Evolutionary conservation across 2,888 invertebrate species (phyloP).

Genomic region (Rhabditoides inermis): DNA sequence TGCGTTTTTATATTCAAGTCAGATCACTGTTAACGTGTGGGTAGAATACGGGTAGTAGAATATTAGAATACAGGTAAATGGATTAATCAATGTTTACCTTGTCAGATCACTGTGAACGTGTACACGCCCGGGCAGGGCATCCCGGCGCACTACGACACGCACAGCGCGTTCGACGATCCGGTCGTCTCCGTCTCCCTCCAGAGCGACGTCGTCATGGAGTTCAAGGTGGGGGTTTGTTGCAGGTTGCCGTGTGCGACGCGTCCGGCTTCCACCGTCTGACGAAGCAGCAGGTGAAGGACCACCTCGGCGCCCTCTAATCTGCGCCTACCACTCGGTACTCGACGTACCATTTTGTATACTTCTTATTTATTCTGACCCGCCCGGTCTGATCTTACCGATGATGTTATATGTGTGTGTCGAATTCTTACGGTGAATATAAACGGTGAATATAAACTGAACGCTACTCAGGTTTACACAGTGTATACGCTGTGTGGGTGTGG

Average conservation of each 20-base stretch:
- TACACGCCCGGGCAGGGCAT: conserved; percentile 64
- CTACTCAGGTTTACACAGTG: no score
- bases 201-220: conserved; percentile 47
- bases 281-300: conserved; percentile 89
- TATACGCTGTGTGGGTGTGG: no score
- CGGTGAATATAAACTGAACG: no score
- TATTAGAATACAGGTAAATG: no score
- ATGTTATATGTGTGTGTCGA: no score
- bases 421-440: no score
- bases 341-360: no score
- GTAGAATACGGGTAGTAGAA: no score
- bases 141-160: conserved; percentile 87
- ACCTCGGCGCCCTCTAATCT: conserved; percentile 71
- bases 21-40: no score
- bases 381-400: no score
- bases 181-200: conserved; percentile 64
- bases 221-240: conserved; percentile 26
- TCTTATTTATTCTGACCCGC: no score
- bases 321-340: background rate
- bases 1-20: no score
- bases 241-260: conserved; percentile 71
- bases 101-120: conserved; percentile 55
- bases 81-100: background rate
- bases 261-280: conserved; percentile 79
- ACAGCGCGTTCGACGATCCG: conserved; percentile 81